Evolutionary conservation across 2,797 vertebrate genomes (phyloP), one percentile per base, ranked within the genome.

Genomic region (Hirundo rustica): DNA sequence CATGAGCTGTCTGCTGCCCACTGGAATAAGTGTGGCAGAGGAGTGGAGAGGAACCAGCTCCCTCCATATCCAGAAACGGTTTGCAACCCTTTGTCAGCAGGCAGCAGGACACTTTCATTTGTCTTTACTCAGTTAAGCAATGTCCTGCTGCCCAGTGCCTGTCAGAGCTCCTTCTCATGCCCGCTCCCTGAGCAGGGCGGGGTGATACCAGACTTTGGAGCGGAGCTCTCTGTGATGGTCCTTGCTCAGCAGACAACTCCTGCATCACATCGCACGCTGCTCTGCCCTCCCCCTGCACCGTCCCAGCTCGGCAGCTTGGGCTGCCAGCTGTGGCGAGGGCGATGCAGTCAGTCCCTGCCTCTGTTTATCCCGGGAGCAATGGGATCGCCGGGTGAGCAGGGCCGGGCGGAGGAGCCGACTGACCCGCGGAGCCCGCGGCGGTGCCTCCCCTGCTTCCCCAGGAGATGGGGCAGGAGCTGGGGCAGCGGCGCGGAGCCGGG

Each of bases 381-480:
- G 51, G 57, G 61, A 38, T 47, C 11, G 45, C 44, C 20, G n/a
- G 11, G 4, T 26, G 64, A 53, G 57, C 5, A 42, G 50, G 54
- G 18, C 64, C n/a, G 32, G 65, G 26, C 77, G 45, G 38, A 66
- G 61, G 38, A 20, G 14, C 75, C 21, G 53, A 15, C 29, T 5
- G 65, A 12, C 8, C 62, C 30, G 25, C 50, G 7, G 42, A 55
- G 15, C 34, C 54, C 4, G 34, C 20, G 18, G 61, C 21, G 21
- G 5, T 27, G 57, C n/a, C 47, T 32, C 13, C 38, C 81, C 70
- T 11, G 34, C 58, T 92, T 88, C 42, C 54, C 66, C 92, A 34
- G 66, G 76, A 90, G 86, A 92, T 75, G 92, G 73, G 77, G 83
- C 88, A 53, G 93, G 66, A 80, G 85, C 85, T 72, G 55, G 58